Percentiles rank a stretch among this genome's conserved stretches.
These are phyloP conservation scores for Brachionus rotundiformis DNA, from an alignment of 1,140 invertebrate genomes.

Conservation along the genomic window DNA sequence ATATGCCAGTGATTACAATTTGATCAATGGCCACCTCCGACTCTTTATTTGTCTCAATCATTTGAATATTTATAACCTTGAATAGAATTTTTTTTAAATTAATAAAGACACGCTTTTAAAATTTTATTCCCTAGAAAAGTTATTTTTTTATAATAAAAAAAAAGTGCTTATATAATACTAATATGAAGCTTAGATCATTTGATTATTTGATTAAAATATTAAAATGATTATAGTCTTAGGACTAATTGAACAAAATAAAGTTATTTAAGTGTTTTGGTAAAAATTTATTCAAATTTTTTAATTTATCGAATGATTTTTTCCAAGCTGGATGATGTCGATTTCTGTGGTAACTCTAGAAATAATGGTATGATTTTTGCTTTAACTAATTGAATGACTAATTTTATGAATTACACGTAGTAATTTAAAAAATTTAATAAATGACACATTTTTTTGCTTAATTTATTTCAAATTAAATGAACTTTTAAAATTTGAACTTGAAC, in stretches of 20 bases:
- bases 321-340: not conserved
- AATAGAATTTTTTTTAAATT: too few species aligned
- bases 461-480: too few species aligned
- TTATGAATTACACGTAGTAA: not conserved
- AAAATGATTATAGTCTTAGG: not conserved
- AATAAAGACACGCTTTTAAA: too few species aligned
- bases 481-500: too few species aligned
- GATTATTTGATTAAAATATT: too few species aligned
- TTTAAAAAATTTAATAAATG: too few species aligned
- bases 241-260: not conserved
- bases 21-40: too few species aligned
- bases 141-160: too few species aligned
- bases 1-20: conserved; percentile 83
- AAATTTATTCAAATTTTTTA: not conserved
- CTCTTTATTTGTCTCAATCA: too few species aligned
- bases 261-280: not conserved
- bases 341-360: not conserved
- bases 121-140: too few species aligned
- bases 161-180: not conserved
- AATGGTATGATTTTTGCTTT: not conserved
- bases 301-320: not conserved
- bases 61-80: too few species aligned
- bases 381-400: not conserved
- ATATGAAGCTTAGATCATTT: too few species aligned
- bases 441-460: not conserved